Percentiles rank a stretch among this genome's conserved stretches.
Conservation (phyloP, 2,113 vertebrate genomes). For the Mugil cephalus region DNA sequence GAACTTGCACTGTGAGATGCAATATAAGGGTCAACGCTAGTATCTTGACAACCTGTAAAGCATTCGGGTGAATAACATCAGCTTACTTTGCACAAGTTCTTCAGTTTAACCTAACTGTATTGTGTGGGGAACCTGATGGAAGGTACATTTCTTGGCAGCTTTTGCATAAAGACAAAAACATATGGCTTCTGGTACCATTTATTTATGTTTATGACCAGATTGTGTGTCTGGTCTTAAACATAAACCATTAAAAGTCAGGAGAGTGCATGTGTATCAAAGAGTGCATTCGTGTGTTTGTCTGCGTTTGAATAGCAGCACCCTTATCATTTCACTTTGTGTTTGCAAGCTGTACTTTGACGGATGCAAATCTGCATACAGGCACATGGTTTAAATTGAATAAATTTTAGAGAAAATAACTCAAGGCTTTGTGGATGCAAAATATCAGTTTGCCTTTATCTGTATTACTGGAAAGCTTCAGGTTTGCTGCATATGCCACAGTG, state of each 20-base stretch:
- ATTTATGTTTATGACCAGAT: no score
- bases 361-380: neutral
- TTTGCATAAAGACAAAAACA: slow-evolving; percentile 4
- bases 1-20: slow-evolving; percentile 8
- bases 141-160: neutral
- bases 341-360: neutral
- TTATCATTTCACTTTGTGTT: neutral
- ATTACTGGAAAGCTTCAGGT: slow-evolving; percentile 16
- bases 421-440: slow-evolving; percentile 16
- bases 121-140: neutral
- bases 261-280: no score
- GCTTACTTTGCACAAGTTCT: slow-evolving; percentile 13
- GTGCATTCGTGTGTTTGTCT: neutral
- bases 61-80: slow-evolving; percentile 3
- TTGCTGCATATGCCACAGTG: slow-evolving; percentile 8
- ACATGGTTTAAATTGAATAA: slow-evolving; percentile 8
- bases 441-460: slow-evolving; percentile 20
- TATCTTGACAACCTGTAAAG: slow-evolving; percentile 8
- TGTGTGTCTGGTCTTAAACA: no score
- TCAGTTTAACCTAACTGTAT: slow-evolving; percentile 10
- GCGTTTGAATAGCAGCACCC: neutral
- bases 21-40: neutral
- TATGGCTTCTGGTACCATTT: no score
- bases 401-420: slow-evolving; percentile 2
- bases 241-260: no score